These are phyloP conservation scores for Trichopoda pennipes DNA, from an alignment of 2,888 invertebrate species.

Conservation along the genomic window DNA sequence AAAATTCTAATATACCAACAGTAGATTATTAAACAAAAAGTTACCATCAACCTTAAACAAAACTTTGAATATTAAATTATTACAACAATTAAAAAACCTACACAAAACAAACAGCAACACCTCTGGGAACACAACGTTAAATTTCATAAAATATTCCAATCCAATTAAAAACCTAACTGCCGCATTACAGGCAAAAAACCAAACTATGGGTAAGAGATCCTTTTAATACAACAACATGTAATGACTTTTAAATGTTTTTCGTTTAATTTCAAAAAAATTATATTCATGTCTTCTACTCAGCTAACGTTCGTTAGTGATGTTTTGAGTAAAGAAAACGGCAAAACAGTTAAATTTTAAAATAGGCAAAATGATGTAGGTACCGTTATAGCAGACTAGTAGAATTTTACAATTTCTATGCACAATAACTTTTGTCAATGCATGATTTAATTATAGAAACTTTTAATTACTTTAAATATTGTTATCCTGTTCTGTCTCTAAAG, in stretches of 20 bases:
- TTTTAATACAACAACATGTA: slow-evolving; percentile 16
- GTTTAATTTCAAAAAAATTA: background rate
- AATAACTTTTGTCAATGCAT: slow-evolving; percentile 48
- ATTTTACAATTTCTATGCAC: slow-evolving; percentile 1
- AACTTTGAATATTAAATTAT: slow-evolving; percentile 20
- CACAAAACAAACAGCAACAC: slow-evolving; percentile 9
- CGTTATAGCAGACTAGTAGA: slow-evolving; percentile 3
- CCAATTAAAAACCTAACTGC: slow-evolving; percentile 62
- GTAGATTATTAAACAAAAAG: background rate
- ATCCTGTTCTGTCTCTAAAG: slow-evolving; percentile 23
- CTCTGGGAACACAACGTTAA: slow-evolving; percentile 22
- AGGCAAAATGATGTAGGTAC: slow-evolving; percentile 11
- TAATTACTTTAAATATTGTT: slow-evolving; percentile 63
- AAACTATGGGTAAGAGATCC: slow-evolving; percentile 21
- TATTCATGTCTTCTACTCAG: slow-evolving; percentile 13
- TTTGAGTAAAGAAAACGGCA: background rate
- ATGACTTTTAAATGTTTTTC: slow-evolving; percentile 36
- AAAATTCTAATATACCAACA: no score
- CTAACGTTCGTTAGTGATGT: background rate
- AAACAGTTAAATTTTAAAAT: slow-evolving; percentile 24
- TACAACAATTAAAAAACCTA: slow-evolving; percentile 11
- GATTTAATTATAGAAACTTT: slow-evolving; percentile 61
- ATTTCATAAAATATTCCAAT: slow-evolving; percentile 58
- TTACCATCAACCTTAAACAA: background rate
- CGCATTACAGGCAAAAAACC: slow-evolving; percentile 24